These are phyloP conservation scores for Drosophila funebris DNA, from an alignment of 1,140 invertebrate genomes.

Conservation along the genomic window DNA sequence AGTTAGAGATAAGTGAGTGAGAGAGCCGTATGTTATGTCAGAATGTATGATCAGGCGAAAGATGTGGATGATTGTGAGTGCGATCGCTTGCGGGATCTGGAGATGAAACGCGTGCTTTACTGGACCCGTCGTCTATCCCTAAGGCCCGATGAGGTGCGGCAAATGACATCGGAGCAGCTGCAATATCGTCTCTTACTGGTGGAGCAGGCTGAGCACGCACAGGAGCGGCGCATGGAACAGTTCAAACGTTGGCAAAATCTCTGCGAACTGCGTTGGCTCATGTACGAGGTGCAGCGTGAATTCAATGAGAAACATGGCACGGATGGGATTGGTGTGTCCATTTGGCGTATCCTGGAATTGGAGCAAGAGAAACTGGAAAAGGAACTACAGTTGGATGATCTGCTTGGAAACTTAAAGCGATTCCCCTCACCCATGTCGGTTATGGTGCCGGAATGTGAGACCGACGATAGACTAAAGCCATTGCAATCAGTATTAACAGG, in stretches of 20 bases:
- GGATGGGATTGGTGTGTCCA: conserved; percentile 3
- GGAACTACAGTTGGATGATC: conserved; percentile 18
- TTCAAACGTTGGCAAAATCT: conserved; percentile 57
- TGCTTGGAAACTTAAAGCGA: conserved; percentile 21
- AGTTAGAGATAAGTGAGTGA: too few species aligned
- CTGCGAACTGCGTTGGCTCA: conserved; percentile 39
- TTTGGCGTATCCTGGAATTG: conserved; percentile 52
- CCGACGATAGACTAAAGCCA: not conserved
- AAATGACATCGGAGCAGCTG: conserved; percentile 29
- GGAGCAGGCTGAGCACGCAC: not conserved
- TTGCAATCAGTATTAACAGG: conserved; percentile 23
- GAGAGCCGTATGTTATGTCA: not conserved
- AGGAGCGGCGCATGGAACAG: not conserved
- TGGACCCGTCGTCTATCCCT: conserved; percentile 43
- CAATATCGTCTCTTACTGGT: not conserved
- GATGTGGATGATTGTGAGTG: not conserved
- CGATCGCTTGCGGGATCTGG: conserved; percentile 2
- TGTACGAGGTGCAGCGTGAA: conserved; percentile 58
- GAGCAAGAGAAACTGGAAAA: conserved; percentile 48
- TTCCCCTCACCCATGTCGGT: conserved; percentile 60
- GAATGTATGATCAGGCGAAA: not conserved
- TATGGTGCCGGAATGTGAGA: conserved; percentile 21
- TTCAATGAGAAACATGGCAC: conserved; percentile 18
- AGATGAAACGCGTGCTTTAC: conserved; percentile 17
- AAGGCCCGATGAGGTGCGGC: conserved; percentile 34